Evolutionary conservation across 2,113 vertebrate species (phyloP).

Genomic region (Xenotilapia longispinis): DNA sequence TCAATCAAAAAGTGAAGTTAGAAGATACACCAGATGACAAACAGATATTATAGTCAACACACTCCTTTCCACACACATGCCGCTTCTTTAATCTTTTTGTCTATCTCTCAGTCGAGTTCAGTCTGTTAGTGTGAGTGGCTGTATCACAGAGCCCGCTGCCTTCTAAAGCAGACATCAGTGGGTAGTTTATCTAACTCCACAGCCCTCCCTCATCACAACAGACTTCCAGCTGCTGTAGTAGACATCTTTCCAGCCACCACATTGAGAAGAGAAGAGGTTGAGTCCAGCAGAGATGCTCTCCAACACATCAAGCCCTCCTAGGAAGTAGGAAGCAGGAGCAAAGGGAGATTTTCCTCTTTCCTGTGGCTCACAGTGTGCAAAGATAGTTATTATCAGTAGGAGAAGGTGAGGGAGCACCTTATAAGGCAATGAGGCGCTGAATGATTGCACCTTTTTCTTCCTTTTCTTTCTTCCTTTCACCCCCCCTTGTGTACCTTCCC

Average conservation of each 20-base stretch:
- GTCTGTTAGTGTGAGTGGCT: constrained; percentile 22
- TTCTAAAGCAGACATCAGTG: constrained; percentile 50
- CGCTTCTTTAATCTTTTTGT: neutral
- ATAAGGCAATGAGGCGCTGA: constrained; percentile 11
- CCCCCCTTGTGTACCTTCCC: neutral
- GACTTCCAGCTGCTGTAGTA: constrained; percentile 55
- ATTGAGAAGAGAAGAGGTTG: constrained; percentile 41
- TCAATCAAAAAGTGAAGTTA: constrained; percentile 8
- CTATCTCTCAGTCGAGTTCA: neutral
- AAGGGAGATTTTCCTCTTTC: constrained; percentile 42
- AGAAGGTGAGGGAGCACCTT: constrained; percentile 27
- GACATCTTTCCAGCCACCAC: constrained; percentile 50
- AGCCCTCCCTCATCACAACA: constrained; percentile 53
- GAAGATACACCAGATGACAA: constrained; percentile 21
- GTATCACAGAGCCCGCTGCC: constrained; percentile 11
- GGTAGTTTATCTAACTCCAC: constrained; percentile 56
- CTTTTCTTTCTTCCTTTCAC: neutral
- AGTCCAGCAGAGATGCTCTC: constrained; percentile 38
- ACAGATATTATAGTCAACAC: constrained; percentile 2
- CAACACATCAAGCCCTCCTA: constrained; percentile 30
- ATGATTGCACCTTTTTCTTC: constrained; percentile 19
- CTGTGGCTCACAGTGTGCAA: constrained; percentile 34
- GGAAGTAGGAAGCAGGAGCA: constrained; percentile 33
- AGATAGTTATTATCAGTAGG: constrained; percentile 49
- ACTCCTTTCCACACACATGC: constrained; percentile 1